Percentiles rank a stretch among this genome's conserved stretches.
These are phyloP conservation scores for Bugula neritina DNA, from an alignment of 2,888 invertebrate genomes.

Conservation along the genomic window DNA sequence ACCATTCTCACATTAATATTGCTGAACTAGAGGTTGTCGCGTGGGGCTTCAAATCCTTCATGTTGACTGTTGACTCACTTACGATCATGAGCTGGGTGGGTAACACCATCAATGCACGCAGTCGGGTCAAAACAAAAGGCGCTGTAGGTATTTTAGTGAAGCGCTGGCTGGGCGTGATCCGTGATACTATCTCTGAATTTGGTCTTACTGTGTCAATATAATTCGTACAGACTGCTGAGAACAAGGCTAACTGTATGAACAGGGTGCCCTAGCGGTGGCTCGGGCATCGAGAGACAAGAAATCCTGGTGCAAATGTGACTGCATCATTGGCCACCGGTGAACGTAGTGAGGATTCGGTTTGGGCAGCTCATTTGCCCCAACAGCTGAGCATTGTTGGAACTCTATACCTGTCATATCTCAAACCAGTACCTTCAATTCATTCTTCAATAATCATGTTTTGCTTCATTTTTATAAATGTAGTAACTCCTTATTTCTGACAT, in stretches of 20 bases:
- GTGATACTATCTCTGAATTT: background rate
- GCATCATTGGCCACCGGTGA: background rate
- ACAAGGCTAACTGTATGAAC: constrained; percentile 7
- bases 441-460: too few species aligned
- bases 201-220: background rate
- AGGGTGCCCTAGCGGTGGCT: background rate
- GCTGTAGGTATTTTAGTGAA: constrained; percentile 1
- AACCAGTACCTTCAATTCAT: too few species aligned
- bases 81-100: background rate
- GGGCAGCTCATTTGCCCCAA: constrained; percentile 12
- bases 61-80: background rate
- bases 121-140: background rate
- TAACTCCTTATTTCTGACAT: too few species aligned
- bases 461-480: too few species aligned
- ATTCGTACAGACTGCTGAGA: too few species aligned
- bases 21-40: background rate
- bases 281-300: background rate
- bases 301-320: too few species aligned
- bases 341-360: background rate
- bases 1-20: background rate
- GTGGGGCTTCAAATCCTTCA: background rate
- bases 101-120: background rate
- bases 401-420: too few species aligned
- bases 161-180: background rate
- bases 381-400: background rate